These are phyloP conservation scores for Gila orcuttii DNA, from an alignment of 2,113 vertebrate genomes.

Conservation along the genomic window DNA sequence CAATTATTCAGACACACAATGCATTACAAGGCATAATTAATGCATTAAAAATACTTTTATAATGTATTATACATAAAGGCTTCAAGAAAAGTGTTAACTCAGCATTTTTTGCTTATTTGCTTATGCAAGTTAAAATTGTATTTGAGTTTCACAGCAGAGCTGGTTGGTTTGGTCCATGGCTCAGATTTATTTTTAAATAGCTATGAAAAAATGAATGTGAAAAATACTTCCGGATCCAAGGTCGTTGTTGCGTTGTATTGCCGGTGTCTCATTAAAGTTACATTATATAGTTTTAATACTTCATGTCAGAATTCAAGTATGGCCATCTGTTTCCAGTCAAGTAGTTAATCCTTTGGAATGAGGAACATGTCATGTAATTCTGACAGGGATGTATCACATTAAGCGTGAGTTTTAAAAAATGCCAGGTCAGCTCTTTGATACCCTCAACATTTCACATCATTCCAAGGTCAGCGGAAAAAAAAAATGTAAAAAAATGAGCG, in stretches of 20 bases:
- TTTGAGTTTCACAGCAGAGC: not conserved
- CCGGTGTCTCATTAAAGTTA: not conserved
- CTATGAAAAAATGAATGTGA: not conserved
- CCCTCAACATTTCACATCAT: slow-evolving; percentile 40
- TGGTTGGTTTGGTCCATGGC: not conserved
- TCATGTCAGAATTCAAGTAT: not conserved
- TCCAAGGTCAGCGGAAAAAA: slow-evolving; percentile 34
- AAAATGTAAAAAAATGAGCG: not conserved
- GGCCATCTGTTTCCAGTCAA: slow-evolving; percentile 39
- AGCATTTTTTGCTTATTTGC: not conserved
- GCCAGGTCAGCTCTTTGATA: slow-evolving; percentile 48
- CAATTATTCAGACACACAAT: no score
- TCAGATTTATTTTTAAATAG: not conserved
- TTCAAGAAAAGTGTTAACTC: no score
- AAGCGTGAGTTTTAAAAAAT: slow-evolving; percentile 21
- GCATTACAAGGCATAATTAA: no score
- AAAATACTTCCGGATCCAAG: not conserved
- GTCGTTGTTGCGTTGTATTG: not conserved
- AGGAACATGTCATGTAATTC: slow-evolving; percentile 15
- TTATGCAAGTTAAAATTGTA: not conserved
- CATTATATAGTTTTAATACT: not conserved
- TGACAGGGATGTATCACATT: slow-evolving; percentile 26
- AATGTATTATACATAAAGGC: no score
- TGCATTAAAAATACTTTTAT: no score
- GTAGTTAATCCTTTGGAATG: not conserved